Base-by-base conservation (phyloP, 2,888 invertebrate genomes). In the Maniola hyperantus region DNA sequence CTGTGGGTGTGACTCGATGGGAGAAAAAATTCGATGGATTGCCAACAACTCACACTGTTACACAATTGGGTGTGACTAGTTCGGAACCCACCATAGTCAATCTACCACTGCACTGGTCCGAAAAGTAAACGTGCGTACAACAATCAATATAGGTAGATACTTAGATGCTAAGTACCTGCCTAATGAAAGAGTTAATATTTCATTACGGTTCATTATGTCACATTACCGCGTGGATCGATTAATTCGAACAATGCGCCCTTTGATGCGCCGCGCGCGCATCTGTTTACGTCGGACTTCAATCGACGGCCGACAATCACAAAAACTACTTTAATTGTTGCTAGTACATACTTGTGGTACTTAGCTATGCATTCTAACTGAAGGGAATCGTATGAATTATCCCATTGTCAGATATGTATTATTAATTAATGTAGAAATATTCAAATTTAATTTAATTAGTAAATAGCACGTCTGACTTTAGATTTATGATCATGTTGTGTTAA, bases 261-360 rank as follows among this genome's bases (percentile, higher is more conserved):
- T 61, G 61, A 61, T 8, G 61, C 18, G 61, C 61, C 61, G 61
- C 8, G 50, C 6, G 50, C 61, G 61, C 61, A 61, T 61, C 51
- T 50, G 61, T 61, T 61, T 61, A 61, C 61, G 60, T 61, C 55
- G 44, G 18, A 10, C 11, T 7, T 11, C 26, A 13, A 8, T n/a
- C 48, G 33, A 11, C 20, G 15, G 59, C 48, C 33, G 34, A 13
- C 33, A 10, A 18, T 5, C 36, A 36, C 51, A 59, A 46, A 46
- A 46, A 44, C 59, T 10, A n/a, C 48, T 33, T 6, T 8, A 6
- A 58, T 58, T n/a, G 57, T 42, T 42, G 33, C 58, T 8, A 26
- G 15, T 13, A 33, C 39, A n/a, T 8, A 18, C 34, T n/a, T 6
- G 7, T 15, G 7, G 18, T 10, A 4, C 15, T n/a, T 44, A 33